These are phyloP conservation scores for Ceratosolen fusciceps DNA, from an alignment of 1,140 invertebrate genomes.

Conservation along the genomic window DNA sequence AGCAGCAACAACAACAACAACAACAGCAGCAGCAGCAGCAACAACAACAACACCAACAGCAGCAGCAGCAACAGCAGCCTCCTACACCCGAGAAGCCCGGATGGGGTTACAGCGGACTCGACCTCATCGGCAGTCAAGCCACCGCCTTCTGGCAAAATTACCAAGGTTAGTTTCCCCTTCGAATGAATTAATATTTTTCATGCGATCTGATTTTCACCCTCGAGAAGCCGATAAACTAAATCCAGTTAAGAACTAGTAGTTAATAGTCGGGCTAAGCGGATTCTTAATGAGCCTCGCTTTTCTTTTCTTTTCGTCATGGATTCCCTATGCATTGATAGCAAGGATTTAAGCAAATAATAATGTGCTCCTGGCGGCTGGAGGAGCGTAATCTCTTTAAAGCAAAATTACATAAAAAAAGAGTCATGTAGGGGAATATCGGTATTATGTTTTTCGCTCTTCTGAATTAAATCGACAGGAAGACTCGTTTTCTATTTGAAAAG, in stretches of 20 bases:
- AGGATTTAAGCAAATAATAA: no score
- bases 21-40: constrained; percentile 58
- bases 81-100: constrained; percentile 71
- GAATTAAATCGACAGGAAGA: constrained; percentile 4
- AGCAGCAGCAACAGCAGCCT: constrained; percentile 59
- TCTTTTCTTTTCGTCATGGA: no score
- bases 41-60: constrained; percentile 58
- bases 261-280: no score
- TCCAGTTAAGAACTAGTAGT: no score
- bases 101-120: constrained; percentile 83
- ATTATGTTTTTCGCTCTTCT: constrained; percentile 5
- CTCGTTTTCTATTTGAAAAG: neutral
- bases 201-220: neutral
- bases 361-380: neutral
- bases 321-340: no score
- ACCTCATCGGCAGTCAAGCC: constrained; percentile 81
- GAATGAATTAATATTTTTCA: neutral
- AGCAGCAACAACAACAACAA: constrained; percentile 54
- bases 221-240: neutral
- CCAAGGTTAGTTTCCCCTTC: constrained; percentile 77
- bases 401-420: neutral
- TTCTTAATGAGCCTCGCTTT: no score
- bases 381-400: neutral
- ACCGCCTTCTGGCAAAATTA: constrained; percentile 91
- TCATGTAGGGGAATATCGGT: neutral